phyloP scores from a whole-genome alignment of 2,113 vertebrate genomes.

The Elachura formosa region DNA sequence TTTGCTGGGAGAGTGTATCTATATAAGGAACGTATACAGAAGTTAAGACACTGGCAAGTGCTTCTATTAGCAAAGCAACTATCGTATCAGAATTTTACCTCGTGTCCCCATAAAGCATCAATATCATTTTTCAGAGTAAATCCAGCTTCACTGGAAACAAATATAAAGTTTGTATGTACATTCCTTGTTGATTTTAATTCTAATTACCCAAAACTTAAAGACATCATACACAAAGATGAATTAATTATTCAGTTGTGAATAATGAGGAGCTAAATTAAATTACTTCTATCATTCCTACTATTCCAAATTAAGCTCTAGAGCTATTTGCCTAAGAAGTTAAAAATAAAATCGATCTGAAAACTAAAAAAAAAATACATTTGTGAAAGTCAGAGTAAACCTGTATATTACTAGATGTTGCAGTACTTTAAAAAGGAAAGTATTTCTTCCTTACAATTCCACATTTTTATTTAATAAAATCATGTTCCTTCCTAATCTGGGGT shows the following conservation, averaged over 20 bases:
- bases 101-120: background rate
- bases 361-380: background rate
- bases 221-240: background rate
- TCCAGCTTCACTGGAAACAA: background rate
- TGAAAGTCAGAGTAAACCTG: background rate
- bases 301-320: background rate
- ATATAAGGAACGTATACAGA: background rate
- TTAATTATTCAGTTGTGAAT: background rate
- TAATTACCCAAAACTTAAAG: background rate
- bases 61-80: background rate
- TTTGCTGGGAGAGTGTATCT: background rate
- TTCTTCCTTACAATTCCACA: background rate
- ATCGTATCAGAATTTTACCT: background rate
- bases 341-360: background rate
- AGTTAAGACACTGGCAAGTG: background rate
- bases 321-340: background rate
- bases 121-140: background rate
- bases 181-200: background rate
- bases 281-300: background rate
- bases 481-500: background rate
- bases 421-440: background rate
- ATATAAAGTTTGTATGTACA: background rate
- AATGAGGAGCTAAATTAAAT: background rate
- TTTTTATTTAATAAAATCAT: background rate
- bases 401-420: fast-evolving